Percentiles rank a stretch among this genome's conserved stretches.
phyloP scores from a whole-genome alignment of 2,797 vertebrate genomes.

The Pagetopsis macropterus region DNA sequence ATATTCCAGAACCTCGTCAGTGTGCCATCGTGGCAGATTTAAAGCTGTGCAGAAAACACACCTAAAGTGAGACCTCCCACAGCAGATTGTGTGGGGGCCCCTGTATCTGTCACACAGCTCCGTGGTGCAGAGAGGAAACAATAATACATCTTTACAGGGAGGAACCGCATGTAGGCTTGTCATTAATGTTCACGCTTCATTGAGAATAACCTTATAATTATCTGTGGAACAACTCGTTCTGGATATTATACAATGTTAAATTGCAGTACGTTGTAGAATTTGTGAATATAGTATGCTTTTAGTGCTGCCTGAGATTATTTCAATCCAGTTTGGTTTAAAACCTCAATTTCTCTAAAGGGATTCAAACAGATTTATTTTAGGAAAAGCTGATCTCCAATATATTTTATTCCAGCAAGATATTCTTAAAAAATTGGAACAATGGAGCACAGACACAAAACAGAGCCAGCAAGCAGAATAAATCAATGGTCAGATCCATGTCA shows the following conservation, averaged over 20 bases:
- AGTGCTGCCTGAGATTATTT: constrained; percentile 7
- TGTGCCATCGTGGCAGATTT: not conserved
- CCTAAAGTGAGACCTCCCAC: not conserved
- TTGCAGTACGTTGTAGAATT: not conserved
- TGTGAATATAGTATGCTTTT: not conserved
- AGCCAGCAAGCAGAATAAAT: not conserved
- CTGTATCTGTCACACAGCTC: constrained; percentile 19
- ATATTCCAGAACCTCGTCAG: not conserved
- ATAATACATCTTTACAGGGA: constrained; percentile 23
- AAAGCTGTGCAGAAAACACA: not conserved
- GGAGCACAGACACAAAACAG: not conserved
- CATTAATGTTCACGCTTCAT: constrained; percentile 26
- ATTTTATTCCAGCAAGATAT: constrained; percentile 3
- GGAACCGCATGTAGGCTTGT: not conserved
- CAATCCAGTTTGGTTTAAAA: not conserved
- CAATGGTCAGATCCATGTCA: constrained; percentile 21
- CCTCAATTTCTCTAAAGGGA: not conserved
- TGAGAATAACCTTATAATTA: constrained; percentile 7
- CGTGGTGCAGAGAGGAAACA: constrained; percentile 30
- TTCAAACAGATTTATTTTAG: no score
- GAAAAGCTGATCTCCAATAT: not conserved
- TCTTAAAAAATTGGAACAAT: not conserved
- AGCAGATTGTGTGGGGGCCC: not conserved
- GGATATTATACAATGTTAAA: constrained; percentile 7
- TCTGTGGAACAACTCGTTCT: not conserved